Base-by-base conservation (phyloP, 1,140 invertebrate genomes). In the Panagrolaimus sp. region DNA sequence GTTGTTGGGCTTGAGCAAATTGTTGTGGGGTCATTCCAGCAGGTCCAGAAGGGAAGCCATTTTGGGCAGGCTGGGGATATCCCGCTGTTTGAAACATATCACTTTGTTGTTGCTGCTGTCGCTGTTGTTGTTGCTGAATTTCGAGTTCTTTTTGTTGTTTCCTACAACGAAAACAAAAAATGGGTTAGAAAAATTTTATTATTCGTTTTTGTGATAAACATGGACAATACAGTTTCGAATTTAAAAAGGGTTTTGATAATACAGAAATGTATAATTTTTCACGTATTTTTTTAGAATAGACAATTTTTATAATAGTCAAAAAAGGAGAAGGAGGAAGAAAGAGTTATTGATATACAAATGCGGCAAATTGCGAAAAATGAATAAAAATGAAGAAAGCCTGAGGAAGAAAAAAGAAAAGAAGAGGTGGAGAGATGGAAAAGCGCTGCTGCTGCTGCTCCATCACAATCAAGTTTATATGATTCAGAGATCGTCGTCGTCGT, bases 11-110 rank as follows among this genome's bases (percentile, higher is more conserved):
- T 7, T 38, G 31, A 7, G 31, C 31, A 38, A 4, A 38, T 38
- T 38, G 31, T 38, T 38, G 31, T 38, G 31, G 31, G 31, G 31
- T 27, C 51, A 20, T 9, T 9, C 8, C 51, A 20, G 48, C 8
- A 8, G 48, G 48, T 5, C 51, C 51, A 20, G 51, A 27, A 57
- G 20, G 27, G 51, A 23, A 27, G 16, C 51, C 51, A 53, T n/a
- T n/a, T 9, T 20, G 51, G n/a, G 20, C 51, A 27, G 51, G 51
- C 5, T 20, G 20, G n/a, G 51, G 51, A 57, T 57, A 57, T 20
- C 51, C 51, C 20, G 51, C 51, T 25, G 51, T 57, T 57, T 57
- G 51, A 27, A 57, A 57, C 51, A 57, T 57, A 20, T 57, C 51
- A 20, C 27, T 20, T 20, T 27, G 20, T 25, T 57, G 51, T 57